A percentile compares a stretch with the other conserved stretches of the same genome.
Evolutionary conservation across 2,797 vertebrate species (phyloP).

Genomic region (Fratercula arctica): DNA sequence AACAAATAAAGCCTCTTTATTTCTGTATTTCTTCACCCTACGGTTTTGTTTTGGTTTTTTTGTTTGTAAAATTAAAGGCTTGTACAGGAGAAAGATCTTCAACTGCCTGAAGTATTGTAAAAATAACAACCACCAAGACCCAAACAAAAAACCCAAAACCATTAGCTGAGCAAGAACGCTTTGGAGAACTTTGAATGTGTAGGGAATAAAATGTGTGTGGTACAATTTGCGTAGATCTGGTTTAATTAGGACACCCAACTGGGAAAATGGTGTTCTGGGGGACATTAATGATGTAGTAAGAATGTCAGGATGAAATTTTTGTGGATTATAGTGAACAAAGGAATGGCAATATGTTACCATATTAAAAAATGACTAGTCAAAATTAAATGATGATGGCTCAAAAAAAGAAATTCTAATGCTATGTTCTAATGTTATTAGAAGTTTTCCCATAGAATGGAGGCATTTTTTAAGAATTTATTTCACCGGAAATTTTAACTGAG

Average conservation of each 20-base stretch:
- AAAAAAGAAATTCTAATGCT: background rate
- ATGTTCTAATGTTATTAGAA: background rate
- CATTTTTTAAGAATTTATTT: background rate
- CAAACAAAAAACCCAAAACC: background rate
- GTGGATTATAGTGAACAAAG: background rate
- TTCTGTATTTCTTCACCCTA: background rate
- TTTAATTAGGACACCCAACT: background rate
- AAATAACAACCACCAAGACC: background rate
- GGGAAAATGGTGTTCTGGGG: background rate
- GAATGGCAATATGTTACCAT: background rate
- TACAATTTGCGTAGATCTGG: background rate
- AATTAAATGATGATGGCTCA: background rate
- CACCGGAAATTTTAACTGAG: background rate
- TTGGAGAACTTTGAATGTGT: background rate
- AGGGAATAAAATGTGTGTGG: background rate
- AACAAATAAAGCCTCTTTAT: background rate
- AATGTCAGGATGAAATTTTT: background rate
- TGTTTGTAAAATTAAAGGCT: background rate
- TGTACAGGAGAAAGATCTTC: background rate
- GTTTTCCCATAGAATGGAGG: accelerated
- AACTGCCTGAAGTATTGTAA: background rate
- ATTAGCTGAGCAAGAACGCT: background rate
- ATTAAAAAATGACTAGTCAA: background rate
- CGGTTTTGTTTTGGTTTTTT: background rate
- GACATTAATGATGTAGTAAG: background rate